Evolutionary conservation across 2,797 vertebrate genomes (phyloP).

Genomic region (Gallinago nigripennis): DNA sequence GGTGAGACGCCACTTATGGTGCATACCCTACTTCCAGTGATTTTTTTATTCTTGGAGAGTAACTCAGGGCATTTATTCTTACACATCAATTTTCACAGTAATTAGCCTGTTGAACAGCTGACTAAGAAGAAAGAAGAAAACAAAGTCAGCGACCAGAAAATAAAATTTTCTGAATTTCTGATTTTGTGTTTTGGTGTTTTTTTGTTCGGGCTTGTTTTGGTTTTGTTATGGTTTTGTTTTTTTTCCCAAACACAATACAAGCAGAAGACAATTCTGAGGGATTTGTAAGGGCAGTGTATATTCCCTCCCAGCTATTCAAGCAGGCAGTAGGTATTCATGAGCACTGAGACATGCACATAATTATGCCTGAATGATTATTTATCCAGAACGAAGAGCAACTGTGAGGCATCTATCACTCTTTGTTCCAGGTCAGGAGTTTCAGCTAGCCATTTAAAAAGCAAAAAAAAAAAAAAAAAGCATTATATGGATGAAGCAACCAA

Average conservation of each 20-base stretch:
- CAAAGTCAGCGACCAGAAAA: neutral
- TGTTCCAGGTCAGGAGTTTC: conserved; percentile 54
- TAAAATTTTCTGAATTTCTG: neutral
- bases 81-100: neutral
- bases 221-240: neutral
- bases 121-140: neutral
- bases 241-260: neutral
- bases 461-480: conserved; percentile 1
- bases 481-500: neutral
- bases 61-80: neutral
- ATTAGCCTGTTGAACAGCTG: neutral
- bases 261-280: neutral
- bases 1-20: neutral
- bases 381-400: conserved; percentile 19
- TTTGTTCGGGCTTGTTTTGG: neutral
- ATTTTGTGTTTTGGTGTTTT: neutral
- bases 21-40: neutral
- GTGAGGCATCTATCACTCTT: conserved; percentile 28
- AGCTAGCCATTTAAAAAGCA: conserved; percentile 23
- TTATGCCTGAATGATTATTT: conserved; percentile 42
- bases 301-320: conserved; percentile 22
- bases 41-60: neutral
- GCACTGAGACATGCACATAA: neutral
- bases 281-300: neutral
- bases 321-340: conserved; percentile 27